Evolutionary conservation across 2,888 invertebrate genomes (phyloP).

Genomic region (Uloborus plumipes): DNA sequence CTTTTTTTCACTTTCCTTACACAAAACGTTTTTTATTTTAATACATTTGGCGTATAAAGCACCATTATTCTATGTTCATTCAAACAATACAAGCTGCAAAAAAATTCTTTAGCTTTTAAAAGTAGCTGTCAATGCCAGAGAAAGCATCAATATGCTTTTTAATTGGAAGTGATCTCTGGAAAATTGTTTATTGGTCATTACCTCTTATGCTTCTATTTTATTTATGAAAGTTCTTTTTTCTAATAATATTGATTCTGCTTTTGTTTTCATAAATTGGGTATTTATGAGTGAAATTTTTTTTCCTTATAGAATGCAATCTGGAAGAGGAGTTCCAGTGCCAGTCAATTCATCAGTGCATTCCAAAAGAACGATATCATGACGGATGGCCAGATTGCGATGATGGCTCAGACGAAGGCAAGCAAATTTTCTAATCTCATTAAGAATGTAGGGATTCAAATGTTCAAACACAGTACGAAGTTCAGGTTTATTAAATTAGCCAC

Average conservation of each 20-base stretch:
- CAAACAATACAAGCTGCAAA: not conserved
- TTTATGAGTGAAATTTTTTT: constrained; percentile 1
- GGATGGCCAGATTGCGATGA: constrained; percentile 70
- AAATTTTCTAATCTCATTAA: not conserved
- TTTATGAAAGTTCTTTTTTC: not conserved
- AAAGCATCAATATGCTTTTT: not conserved
- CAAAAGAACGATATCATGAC: constrained; percentile 68
- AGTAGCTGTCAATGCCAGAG: not conserved
- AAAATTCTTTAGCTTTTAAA: not conserved
- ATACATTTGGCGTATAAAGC: too few species aligned
- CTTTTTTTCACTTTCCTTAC: too few species aligned
- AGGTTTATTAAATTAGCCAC: too few species aligned
- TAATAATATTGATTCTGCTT: not conserved
- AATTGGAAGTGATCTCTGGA: too few species aligned
- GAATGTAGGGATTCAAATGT: too few species aligned
- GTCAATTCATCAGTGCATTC: constrained; percentile 67
- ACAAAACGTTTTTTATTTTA: too few species aligned
- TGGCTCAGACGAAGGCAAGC: constrained; percentile 71
- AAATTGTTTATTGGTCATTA: too few species aligned
- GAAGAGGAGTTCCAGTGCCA: constrained; percentile 64
- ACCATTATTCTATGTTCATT: too few species aligned
- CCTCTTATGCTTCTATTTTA: not conserved
- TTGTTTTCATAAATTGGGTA: not conserved
- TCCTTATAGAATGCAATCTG: constrained; percentile 60
- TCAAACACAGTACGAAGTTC: too few species aligned